Percentiles rank a stretch among this genome's conserved stretches.
These are phyloP conservation scores for Strix uralensis DNA, from an alignment of 2,113 vertebrate species.

Conservation along the genomic window DNA sequence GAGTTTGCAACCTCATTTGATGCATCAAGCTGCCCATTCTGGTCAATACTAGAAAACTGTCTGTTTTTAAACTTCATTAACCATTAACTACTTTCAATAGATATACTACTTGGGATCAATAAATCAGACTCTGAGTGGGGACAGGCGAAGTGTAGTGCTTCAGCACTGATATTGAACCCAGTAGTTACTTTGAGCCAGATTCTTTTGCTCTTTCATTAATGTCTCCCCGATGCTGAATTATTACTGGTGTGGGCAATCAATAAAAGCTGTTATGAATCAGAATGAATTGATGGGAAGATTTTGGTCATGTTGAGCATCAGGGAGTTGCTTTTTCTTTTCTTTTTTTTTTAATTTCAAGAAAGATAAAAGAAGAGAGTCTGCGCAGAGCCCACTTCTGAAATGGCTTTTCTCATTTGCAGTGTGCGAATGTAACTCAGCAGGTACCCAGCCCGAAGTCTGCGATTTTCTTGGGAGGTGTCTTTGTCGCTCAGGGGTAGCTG, in stretches of 20 bases:
- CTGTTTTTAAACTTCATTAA: background rate
- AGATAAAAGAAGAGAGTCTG: background rate
- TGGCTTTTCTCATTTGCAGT: conserved; percentile 63
- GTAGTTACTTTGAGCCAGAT: background rate
- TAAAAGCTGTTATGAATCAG: background rate
- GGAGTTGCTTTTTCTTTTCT: background rate
- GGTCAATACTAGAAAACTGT: background rate
- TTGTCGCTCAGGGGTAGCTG: conserved; percentile 78
- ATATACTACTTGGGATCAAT: background rate
- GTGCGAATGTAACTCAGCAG: conserved; percentile 80
- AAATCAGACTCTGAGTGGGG: background rate
- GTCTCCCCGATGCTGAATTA: background rate
- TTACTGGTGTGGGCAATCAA: background rate
- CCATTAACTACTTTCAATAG: background rate
- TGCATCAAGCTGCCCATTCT: background rate
- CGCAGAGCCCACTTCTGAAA: background rate
- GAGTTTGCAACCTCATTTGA: background rate
- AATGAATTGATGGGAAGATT: background rate
- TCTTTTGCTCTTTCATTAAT: background rate
- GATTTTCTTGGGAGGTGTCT: conserved; percentile 79
- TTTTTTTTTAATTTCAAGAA: background rate
- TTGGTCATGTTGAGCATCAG: background rate
- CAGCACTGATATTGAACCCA: background rate
- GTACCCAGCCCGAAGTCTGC: conserved; percentile 74
- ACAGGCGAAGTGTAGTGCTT: background rate